Evolutionary conservation across 2,113 vertebrate genomes (phyloP), one percentile per base, ranked within the genome.

Genomic region (Amphiprion ocellaris): DNA sequence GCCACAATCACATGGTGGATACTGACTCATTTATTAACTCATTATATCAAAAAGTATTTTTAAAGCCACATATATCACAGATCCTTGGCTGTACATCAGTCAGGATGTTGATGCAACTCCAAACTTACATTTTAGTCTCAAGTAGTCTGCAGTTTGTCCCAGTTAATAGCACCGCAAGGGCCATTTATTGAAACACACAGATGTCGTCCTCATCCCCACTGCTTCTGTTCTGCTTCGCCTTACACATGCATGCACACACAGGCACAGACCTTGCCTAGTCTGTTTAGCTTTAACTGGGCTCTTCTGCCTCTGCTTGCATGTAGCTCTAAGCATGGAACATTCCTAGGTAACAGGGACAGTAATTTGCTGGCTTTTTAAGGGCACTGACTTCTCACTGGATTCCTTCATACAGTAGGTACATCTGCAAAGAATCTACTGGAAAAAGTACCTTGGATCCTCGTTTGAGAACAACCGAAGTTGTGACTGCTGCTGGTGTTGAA

Each of bases 301-400:
- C 53, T 67, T 74, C 62, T 72, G 82, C 66, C 75, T 79, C 71
- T 79, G 72, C 85, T 67, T 66, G 52, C 74, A 84, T 79, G 87
- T 84, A 83, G 76, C 77, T 78, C 58, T 37, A 58, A 85, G 85
- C 79, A 82, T 28, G 2, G 87, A 81, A 72, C 77, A 87, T 93
- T 92, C 86, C 77, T 86, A 69, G 65, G 16, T 82, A 87, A 86
- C 79, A 67, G 69, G 71, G 83, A 89, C 77, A 74, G 80, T 87
- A 82, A 83, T 87, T 87, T 69, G 62, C 60, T 5, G 26, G 44
- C 77, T 79, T 89, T 87, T 73, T 73, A 81, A 77, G 59, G 70
- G 82, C 84, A 77, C 21, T 37, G 67, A 58, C 65, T 71, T 41
- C 74, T 87, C 23, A 79, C 69, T 72, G 69, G 81, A 69, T 74